Base-by-base conservation (phyloP, 2,888 invertebrate genomes). In the Parapristionchus giblindavisi region DNA sequence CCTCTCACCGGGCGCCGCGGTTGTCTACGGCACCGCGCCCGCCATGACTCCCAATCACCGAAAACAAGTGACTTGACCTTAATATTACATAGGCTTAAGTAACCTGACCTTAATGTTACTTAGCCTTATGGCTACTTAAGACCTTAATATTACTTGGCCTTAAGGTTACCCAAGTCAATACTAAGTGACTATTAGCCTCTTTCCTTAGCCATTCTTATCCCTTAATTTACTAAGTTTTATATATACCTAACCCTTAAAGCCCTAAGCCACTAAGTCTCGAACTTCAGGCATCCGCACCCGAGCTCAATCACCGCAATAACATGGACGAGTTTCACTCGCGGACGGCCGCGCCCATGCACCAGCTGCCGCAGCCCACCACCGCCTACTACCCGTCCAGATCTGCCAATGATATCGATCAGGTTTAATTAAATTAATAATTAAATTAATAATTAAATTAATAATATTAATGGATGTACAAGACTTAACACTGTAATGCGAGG, bases 281-380 rank as follows among this genome's bases (percentile, higher is more conserved):
- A n/a, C n/a, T 29, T 5, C 66, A 68, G 68, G 48, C 52, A 32
- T 68, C 68, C 21, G 68, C 68, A 1, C 68, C 68, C 34, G 68
- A 68, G 36, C 36, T 68, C n/a, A 36, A 68, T 52, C 51, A 51
- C 34, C 66, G 36, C 17, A 11, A 29, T 24, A 27, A 24, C 34
- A 52, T 34, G 14, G 52, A 29, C 0, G 36, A 68, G n/a, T 32
- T 29, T 6, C 34, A n/a, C 52, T 65, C 43, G 2, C 43, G 36
- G n/a, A 34, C 68, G 0, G 51, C n/a, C 1, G 27, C 36, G 14
- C 29, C 68, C 52, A n/a, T 27, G 0, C 51, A 52, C 52, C 68
- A 68, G 68, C 68, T 1, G 24, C 52, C 11, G 36, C 51, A 6
- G 51, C 68, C 36, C 68, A 38, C 17, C 68, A 68, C 36, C 63